A percentile compares a stretch with the other conserved stretches of the same genome.
These are phyloP conservation scores for Halictus ligatus DNA, from an alignment of 2,888 invertebrate species.

Conservation along the genomic window DNA sequence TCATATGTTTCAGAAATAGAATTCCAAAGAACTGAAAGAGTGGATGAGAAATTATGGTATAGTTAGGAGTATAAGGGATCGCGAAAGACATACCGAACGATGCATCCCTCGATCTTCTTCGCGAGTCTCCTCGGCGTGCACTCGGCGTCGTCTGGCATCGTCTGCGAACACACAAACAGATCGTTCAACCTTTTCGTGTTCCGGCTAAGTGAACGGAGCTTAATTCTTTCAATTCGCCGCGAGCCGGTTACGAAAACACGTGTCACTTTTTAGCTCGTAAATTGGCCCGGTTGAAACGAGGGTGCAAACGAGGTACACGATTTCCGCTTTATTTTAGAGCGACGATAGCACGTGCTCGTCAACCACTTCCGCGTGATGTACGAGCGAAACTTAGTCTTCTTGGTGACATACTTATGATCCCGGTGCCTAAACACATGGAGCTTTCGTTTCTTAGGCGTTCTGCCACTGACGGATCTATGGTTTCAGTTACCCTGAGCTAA, in stretches of 20 bases:
- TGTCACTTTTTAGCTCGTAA: conserved; percentile 48
- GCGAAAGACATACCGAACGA: conserved; percentile 62
- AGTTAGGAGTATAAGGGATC: neutral
- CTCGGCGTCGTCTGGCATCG: conserved; percentile 38
- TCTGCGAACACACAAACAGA: conserved; percentile 48
- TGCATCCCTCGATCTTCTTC: conserved; percentile 64
- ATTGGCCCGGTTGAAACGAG: conserved; percentile 29
- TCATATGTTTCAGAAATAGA: neutral
- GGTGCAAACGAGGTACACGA: conserved; percentile 35
- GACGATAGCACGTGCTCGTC: conserved; percentile 55
- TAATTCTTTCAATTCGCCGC: neutral
- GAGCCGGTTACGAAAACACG: conserved; percentile 10
- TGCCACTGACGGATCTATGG: conserved; percentile 37
- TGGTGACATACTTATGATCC: conserved; percentile 52
- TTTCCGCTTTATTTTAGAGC: conserved; percentile 49
- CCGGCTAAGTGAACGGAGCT: conserved; percentile 2
- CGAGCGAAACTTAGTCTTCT: conserved; percentile 57
- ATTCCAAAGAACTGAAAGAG: neutral
- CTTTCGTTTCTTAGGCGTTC: conserved; percentile 34
- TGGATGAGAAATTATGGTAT: neutral
- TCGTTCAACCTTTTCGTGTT: neutral
- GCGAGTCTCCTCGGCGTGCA: conserved; percentile 50
- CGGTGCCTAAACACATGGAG: conserved; percentile 46
- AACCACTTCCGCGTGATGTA: conserved; percentile 63
- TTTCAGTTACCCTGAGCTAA: neutral